Evolutionary conservation across 2,797 vertebrate genomes (phyloP).

Genomic region (Periophthalmus magnuspinnatus): DNA sequence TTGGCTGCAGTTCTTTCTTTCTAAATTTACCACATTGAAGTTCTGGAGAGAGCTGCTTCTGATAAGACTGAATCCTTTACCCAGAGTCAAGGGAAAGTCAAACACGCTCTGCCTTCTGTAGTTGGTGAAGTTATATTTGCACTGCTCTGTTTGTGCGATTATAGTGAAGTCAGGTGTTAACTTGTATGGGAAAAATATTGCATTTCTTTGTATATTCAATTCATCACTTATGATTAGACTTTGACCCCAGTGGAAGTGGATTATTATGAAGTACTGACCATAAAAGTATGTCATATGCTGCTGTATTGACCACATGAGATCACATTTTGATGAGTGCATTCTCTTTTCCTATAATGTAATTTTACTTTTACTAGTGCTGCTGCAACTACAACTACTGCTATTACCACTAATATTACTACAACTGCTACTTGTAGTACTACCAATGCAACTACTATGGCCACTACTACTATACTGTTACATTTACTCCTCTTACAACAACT

Average conservation of each 20-base stretch:
- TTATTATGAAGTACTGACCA: not conserved
- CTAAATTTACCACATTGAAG: not conserved
- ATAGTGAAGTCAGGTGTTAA: not conserved
- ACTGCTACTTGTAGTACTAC: too few species aligned
- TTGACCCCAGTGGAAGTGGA: not conserved
- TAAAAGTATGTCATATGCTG: not conserved
- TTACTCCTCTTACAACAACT: too few species aligned
- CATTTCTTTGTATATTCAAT: not conserved
- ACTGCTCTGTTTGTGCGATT: not conserved
- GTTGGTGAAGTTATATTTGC: not conserved
- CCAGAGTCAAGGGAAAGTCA: not conserved
- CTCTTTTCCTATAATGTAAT: not conserved
- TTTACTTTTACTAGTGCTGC: not conserved
- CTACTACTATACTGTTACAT: not conserved
- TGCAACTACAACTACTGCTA: not conserved
- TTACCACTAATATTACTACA: too few species aligned
- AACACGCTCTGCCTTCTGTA: not conserved
- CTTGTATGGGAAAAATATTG: not conserved
- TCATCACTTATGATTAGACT: not conserved
- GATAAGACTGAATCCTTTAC: not conserved
- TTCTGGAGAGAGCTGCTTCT: not conserved
- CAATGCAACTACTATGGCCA: not conserved
- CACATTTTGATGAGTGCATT: not conserved
- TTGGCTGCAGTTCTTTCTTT: slow-evolving; percentile 1
- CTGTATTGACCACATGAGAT: not conserved